Base-by-base conservation (phyloP, 2,888 invertebrate genomes). In the Rhingia rostrata region DNA sequence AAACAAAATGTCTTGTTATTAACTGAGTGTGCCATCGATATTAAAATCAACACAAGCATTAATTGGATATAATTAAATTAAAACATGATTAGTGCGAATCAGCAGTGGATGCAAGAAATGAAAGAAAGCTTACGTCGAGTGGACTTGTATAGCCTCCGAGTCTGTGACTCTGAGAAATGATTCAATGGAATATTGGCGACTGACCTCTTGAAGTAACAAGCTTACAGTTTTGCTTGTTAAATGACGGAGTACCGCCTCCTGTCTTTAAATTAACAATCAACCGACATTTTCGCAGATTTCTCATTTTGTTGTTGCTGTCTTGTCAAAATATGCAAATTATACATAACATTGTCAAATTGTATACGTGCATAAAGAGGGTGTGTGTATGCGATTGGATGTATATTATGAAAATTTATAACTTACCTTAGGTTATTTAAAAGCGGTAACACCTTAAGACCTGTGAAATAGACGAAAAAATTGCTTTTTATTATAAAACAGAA, bases 361-460 rank as follows among this genome's bases (percentile, higher is more conserved):
- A 49, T 41, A 60, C 54, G 32, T 37, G 53, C 43, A 66, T 32
- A 60, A 32, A 10, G 30, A 73, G 51, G 49, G 63, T 56, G 83
- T 78, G 78, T 58, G 22, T 2, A 30, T 54, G 7, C 37, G 33
- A 30, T n/a, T 5, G 5, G n/a, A 32, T 22, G 35, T 61, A 33
- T 43, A 45, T 33, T 53, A 43, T 32, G 47, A 37, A 51, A 73
- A 67, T 67, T 78, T 86, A 69, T 63, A 51, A 93, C 94, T 94
- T 93, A 96, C 97, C 97, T 95, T 90, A 97, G 93, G 91, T 96
- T 96, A 92, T 95, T 96, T 87, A 97, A 93, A 88, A 97, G 95
- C 89, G 97, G 96, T 88, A 97, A 93, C 60, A 98, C 93, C 91
- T 97, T 97, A 89, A 98, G 94, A 90, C 97, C 97, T 97, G 94